Evolutionary conservation across 1,140 invertebrate species (phyloP).

Genomic region (Saccostrea glomerata): DNA sequence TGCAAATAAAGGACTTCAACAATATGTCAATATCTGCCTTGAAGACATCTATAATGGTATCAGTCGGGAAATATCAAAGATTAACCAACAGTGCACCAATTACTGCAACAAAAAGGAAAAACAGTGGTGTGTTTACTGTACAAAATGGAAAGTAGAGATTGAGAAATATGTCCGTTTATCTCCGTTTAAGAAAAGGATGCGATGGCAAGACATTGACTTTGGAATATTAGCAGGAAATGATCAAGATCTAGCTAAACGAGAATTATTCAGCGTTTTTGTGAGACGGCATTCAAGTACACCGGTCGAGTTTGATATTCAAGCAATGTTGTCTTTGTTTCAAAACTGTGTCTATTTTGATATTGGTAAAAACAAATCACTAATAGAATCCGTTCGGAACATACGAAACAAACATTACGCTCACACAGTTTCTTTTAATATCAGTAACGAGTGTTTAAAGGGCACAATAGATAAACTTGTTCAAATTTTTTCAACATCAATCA

Average conservation of each 20-base stretch:
- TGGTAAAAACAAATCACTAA: too few relatives aligned
- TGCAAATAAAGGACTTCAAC: too few relatives aligned
- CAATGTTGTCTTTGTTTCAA: too few relatives aligned
- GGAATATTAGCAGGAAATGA: not conserved
- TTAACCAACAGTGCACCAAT: not conserved
- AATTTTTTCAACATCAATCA: not conserved
- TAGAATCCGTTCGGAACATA: too few relatives aligned
- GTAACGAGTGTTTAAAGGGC: too few relatives aligned
- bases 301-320: too few relatives aligned
- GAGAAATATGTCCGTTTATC: not conserved
- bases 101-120: not conserved
- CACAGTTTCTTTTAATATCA: too few relatives aligned
- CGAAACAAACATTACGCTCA: too few relatives aligned
- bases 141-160: not conserved
- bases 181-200: not conserved
- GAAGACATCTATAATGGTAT: too few relatives aligned
- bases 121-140: not conserved
- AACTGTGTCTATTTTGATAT: too few relatives aligned
- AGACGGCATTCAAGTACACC: not conserved
- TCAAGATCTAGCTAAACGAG: not conserved
- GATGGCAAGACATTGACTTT: not conserved
- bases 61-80: too few relatives aligned
- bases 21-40: too few relatives aligned
- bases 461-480: not conserved
- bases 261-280: not conserved